phyloP scores from a whole-genome alignment of 2,797 vertebrate species.

The Allobates femoralis region DNA sequence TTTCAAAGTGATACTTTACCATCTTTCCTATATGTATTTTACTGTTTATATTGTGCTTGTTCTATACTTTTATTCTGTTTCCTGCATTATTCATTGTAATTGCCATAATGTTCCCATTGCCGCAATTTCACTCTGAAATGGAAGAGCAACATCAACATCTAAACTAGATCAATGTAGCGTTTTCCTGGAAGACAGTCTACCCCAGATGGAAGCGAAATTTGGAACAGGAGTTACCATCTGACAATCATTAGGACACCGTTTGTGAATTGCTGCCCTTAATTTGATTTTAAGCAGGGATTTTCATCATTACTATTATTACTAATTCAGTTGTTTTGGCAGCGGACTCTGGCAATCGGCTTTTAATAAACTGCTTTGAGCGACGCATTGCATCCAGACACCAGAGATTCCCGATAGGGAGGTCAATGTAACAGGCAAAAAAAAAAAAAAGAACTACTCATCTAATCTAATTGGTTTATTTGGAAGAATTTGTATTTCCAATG shows the following conservation, averaged over 20 bases:
- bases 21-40: neutral
- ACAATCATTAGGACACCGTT: constrained; percentile 60
- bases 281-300: constrained; percentile 60
- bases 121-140: neutral
- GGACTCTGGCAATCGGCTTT: constrained; percentile 17
- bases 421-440: constrained; percentile 27
- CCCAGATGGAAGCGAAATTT: constrained; percentile 62
- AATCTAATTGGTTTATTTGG: constrained; percentile 32
- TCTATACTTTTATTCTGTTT: neutral
- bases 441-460: constrained; percentile 28
- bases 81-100: neutral
- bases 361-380: constrained; percentile 39
- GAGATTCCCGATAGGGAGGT: constrained; percentile 26
- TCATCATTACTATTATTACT: constrained; percentile 59
- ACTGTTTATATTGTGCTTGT: neutral
- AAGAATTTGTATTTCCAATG: neutral
- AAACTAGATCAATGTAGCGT: constrained; percentile 34
- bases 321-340: constrained; percentile 54
- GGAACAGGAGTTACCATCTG: constrained; percentile 61
- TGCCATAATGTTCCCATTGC: neutral
- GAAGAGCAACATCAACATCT: constrained; percentile 27
- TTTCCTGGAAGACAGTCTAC: constrained; percentile 51
- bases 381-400: constrained; percentile 21
- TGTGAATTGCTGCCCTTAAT: constrained; percentile 53
- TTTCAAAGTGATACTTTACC: neutral